A percentile compares a stretch with the other conserved stretches of the same genome.
Conservation (phyloP, 2,797 vertebrate species). For the Philypnodon macrostomus region DNA sequence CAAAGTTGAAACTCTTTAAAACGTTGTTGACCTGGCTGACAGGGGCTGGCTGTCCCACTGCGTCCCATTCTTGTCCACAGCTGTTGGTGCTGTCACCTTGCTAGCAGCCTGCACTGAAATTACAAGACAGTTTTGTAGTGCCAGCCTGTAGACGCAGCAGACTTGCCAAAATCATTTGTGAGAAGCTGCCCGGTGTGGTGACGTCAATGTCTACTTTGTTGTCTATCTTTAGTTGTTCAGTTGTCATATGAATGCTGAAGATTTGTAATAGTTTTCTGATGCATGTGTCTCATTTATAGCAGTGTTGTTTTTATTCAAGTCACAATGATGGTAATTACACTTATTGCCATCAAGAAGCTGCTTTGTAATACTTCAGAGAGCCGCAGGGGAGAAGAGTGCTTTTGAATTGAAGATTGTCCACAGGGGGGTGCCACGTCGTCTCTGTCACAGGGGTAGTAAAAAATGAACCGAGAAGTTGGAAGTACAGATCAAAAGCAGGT, state of each 20-base stretch:
- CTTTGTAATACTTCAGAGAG: conserved; percentile 2
- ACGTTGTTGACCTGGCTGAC: conserved; percentile 18
- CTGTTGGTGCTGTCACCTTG: conserved; percentile 23
- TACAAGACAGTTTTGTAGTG: conserved; percentile 26
- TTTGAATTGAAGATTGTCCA: conserved; percentile 14
- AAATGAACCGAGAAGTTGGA: neutral
- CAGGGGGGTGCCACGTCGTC: neutral
- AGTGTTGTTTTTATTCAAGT: neutral
- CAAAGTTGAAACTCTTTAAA: conserved; percentile 13
- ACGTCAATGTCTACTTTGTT: conserved; percentile 13
- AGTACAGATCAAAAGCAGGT: neutral
- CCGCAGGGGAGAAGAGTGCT: neutral
- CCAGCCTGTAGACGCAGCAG: conserved; percentile 13
- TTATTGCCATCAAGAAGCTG: conserved; percentile 2
- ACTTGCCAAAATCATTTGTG: conserved; percentile 38
- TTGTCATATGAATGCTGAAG: neutral
- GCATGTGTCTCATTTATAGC: neutral
- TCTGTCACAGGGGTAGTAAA: neutral
- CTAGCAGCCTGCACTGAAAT: conserved; percentile 17
- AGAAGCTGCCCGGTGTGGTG: conserved; percentile 8
- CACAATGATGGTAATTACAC: conserved; percentile 10
- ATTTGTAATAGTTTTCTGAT: neutral
- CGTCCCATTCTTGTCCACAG: conserved; percentile 13
- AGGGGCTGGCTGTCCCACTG: conserved; percentile 1
- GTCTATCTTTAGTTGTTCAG: neutral